These are phyloP conservation scores for Sinohyriopsis cumingii DNA, from an alignment of 2,888 invertebrate species.

Conservation along the genomic window DNA sequence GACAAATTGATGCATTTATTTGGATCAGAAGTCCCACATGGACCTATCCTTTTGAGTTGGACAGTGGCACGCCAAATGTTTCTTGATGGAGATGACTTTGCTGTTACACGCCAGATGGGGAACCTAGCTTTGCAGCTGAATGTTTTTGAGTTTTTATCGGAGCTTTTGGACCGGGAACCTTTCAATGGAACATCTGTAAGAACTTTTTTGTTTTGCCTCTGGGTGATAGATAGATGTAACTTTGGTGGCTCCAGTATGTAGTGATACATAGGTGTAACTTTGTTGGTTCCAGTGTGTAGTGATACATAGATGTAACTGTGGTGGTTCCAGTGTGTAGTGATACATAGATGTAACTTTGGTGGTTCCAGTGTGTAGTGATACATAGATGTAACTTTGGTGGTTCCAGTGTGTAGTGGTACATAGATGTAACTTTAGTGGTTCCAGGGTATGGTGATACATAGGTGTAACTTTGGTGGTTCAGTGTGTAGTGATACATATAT, in stretches of 20 bases:
- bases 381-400: too few species aligned
- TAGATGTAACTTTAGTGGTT: too few species aligned
- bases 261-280: neutral
- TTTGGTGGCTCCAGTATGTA: neutral
- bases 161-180: slow-evolving; percentile 57
- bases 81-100: slow-evolving; percentile 20
- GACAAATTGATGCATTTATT: slow-evolving; percentile 44
- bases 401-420: too few species aligned
- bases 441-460: too few species aligned
- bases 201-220: slow-evolving; percentile 1
- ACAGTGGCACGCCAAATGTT: slow-evolving; percentile 61
- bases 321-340: too few species aligned
- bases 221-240: neutral
- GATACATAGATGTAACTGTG: too few species aligned
- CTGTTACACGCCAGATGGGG: slow-evolving; percentile 59
- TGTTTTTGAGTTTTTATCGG: slow-evolving; percentile 60
- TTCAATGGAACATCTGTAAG: slow-evolving; percentile 65
- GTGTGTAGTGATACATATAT: too few species aligned
- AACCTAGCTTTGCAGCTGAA: slow-evolving; percentile 62
- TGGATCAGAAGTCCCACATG: slow-evolving; percentile 60
- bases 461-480: too few species aligned
- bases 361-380: too few species aligned
- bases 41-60: slow-evolving; percentile 70
- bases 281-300: neutral
- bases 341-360: too few species aligned